Conservation (phyloP, 1,140 invertebrate genomes). For the Drosophila quadrilineata region DNA sequence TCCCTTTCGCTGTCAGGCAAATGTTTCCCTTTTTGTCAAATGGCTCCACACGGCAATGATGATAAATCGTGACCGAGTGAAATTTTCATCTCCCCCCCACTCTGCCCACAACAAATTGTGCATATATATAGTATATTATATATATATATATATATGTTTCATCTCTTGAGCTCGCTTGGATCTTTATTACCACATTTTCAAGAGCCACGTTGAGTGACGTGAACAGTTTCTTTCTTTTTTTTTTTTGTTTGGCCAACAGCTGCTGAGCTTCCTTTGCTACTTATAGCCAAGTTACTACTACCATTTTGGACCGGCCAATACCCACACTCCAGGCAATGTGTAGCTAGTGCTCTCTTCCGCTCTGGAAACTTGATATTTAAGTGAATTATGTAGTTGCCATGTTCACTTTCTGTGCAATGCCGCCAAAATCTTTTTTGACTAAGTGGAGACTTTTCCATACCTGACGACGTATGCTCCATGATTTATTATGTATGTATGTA, state of each 20-base stretch:
- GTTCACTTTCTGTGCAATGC: conserved; percentile 40
- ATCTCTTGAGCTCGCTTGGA: conserved; percentile 25
- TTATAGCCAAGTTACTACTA: conserved; percentile 40
- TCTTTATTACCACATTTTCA: conserved; percentile 45
- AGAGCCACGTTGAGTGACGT: conserved; percentile 54
- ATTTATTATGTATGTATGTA: conserved; percentile 45
- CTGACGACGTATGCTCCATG: conserved; percentile 32
- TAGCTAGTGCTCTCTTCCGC: conserved; percentile 14
- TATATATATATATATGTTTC: neutral
- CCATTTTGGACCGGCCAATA: conserved; percentile 31
- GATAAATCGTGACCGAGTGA: conserved; percentile 75
- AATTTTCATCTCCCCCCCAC: conserved; percentile 45
- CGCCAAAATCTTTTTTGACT: conserved; percentile 42
- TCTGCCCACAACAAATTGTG: conserved; percentile 23
- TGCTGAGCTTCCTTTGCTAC: conserved; percentile 34
- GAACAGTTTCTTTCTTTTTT: too few relatives aligned
- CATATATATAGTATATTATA: neutral
- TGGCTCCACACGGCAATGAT: conserved; percentile 45
- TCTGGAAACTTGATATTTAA: conserved; percentile 59
- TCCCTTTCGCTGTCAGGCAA: conserved; percentile 6
- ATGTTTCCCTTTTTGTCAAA: conserved; percentile 73
- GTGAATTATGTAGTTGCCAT: conserved; percentile 74
- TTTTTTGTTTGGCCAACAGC: conserved; percentile 38
- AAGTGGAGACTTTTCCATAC: conserved; percentile 38
- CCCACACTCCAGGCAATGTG: conserved; percentile 1